Conservation (phyloP, 2,888 invertebrate genomes). For the Ceriagrion tenellum region DNA sequence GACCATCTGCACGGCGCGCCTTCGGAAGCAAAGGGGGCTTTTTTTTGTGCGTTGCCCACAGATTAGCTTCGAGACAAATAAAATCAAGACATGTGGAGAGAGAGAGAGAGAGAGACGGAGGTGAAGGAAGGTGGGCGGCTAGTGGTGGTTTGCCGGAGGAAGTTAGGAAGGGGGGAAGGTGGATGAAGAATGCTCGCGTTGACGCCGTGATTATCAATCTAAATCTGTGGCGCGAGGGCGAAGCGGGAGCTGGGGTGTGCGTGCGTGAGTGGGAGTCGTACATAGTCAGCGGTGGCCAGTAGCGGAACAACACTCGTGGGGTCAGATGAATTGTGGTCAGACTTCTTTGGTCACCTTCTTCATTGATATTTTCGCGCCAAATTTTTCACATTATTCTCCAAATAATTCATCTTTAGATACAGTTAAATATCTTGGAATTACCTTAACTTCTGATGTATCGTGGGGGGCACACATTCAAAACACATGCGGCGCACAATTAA, state of each 20-base stretch:
- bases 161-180: background rate
- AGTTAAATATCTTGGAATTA: no score
- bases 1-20: background rate
- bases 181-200: background rate
- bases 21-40: background rate
- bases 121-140: no score
- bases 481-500: no score
- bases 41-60: background rate
- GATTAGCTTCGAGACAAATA: background rate
- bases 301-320: background rate
- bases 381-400: background rate
- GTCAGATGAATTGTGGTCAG: background rate
- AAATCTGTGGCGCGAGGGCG: background rate
- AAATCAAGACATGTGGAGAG: background rate
- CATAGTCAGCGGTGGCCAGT: background rate
- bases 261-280: background rate
- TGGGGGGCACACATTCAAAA: no score
- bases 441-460: no score
- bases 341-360: background rate
- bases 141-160: no score
- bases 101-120: no score
- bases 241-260: background rate
- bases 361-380: no score
- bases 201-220: conserved; percentile 1
- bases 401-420: no score